Conservation (phyloP, 2,888 invertebrate species). For the Spilosoma lubricipeda region DNA sequence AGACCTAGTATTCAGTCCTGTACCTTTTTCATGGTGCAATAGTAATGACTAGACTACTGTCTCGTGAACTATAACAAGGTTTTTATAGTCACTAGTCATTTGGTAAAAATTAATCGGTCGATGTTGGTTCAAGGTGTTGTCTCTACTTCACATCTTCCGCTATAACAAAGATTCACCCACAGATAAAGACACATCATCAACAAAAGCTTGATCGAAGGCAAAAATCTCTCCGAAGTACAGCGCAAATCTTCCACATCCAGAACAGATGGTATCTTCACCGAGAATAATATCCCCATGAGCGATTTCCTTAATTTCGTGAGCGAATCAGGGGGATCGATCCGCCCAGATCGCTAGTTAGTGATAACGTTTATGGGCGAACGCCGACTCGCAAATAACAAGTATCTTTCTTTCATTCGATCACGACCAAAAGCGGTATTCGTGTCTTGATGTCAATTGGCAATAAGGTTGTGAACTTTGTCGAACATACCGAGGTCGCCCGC, state of each 20-base stretch:
- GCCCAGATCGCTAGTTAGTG: slow-evolving; percentile 83
- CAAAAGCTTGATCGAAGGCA: slow-evolving; percentile 51
- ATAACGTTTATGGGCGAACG: slow-evolving; percentile 81
- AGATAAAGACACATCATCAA: slow-evolving; percentile 44
- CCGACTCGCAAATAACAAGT: slow-evolving; percentile 76
- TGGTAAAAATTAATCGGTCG: slow-evolving; percentile 5
- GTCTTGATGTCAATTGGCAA: slow-evolving; percentile 83
- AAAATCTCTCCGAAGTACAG: slow-evolving; percentile 65
- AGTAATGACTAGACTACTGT: background rate
- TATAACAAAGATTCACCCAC: slow-evolving; percentile 38
- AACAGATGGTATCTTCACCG: slow-evolving; percentile 68
- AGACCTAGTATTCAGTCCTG: background rate
- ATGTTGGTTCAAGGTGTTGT: slow-evolving; percentile 8
- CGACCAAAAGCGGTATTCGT: slow-evolving; percentile 73
- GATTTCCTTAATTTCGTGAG: slow-evolving; percentile 86
- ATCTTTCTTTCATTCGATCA: slow-evolving; percentile 80
- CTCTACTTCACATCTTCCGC: slow-evolving; percentile 23
- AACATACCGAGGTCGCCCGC: slow-evolving; percentile 59
- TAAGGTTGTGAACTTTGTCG: slow-evolving; percentile 76
- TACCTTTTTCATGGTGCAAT: background rate
- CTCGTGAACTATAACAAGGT: slow-evolving; percentile 27
- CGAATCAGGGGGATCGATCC: slow-evolving; percentile 83
- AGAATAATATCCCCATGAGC: slow-evolving; percentile 86
- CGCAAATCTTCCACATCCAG: slow-evolving; percentile 70
- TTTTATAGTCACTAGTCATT: slow-evolving; percentile 1